Evolutionary conservation across 2,797 vertebrate genomes (phyloP).

Genomic region (Pseudochirops cupreus): DNA sequence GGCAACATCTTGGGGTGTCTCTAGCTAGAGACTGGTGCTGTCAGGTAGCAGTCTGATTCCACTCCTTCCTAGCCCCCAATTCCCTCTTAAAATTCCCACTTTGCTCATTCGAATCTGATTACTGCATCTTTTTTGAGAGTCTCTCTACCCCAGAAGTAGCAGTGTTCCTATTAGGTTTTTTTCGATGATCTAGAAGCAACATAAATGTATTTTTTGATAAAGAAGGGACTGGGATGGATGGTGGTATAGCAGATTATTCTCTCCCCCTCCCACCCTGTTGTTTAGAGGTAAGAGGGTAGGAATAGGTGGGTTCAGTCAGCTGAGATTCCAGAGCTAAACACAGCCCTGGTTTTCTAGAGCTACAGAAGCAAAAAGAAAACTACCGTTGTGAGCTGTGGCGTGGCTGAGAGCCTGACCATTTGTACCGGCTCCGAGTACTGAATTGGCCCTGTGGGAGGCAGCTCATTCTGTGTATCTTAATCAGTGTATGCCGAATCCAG

Average conservation of each 20-base stretch:
- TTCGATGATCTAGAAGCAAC: not conserved
- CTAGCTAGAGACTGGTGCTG: not conserved
- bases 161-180: not conserved
- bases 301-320: not conserved
- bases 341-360: not conserved
- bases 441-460: not conserved
- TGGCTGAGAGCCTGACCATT: not conserved
- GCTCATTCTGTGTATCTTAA: slow-evolving; percentile 22
- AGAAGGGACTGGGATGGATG: not conserved
- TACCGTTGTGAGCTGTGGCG: not conserved
- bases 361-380: slow-evolving; percentile 3
- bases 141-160: not conserved
- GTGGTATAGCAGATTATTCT: not conserved
- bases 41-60: not conserved
- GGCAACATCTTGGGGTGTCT: not conserved
- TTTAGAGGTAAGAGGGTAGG: not conserved
- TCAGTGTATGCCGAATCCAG: not conserved
- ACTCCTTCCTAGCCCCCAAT: not conserved
- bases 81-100: not conserved
- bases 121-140: not conserved
- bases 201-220: not conserved
- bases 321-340: not conserved
- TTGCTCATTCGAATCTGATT: not conserved
- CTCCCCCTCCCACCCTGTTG: not conserved
- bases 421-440: slow-evolving; percentile 11